Percentiles rank a stretch among this genome's conserved stretches.
Evolutionary conservation across 2,888 invertebrate species (phyloP).

Genomic region (Phengaris arion): DNA sequence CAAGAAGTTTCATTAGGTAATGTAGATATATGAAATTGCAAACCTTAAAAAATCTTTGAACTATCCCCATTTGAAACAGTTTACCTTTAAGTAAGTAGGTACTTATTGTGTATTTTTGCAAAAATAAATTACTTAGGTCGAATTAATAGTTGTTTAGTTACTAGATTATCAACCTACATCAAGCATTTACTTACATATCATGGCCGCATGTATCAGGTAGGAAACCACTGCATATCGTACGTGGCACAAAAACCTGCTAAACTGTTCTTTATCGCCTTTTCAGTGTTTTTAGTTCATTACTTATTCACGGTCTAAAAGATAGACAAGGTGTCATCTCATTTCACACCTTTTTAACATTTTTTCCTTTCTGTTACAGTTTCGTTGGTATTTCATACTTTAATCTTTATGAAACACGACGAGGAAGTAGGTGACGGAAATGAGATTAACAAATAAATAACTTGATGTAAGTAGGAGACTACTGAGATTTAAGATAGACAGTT

Average conservation of each 20-base stretch:
- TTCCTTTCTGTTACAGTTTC: constrained; percentile 18
- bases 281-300: constrained; percentile 30
- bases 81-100: too few relatives aligned
- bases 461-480: background rate
- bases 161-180: too few relatives aligned
- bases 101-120: too few relatives aligned
- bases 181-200: too few relatives aligned
- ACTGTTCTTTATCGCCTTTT: constrained; percentile 16
- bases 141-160: too few relatives aligned
- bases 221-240: background rate
- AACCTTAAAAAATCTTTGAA: too few relatives aligned
- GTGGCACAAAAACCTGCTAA: constrained; percentile 24
- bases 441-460: constrained; percentile 17
- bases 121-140: too few relatives aligned
- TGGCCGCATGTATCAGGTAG: too few relatives aligned
- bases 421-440: constrained; percentile 12
- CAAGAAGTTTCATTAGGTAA: too few relatives aligned
- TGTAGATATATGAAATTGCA: too few relatives aligned
- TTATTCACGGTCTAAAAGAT: constrained; percentile 30
- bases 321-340: constrained; percentile 28
- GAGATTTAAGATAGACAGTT: background rate
- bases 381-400: constrained; percentile 18
- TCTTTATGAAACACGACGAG: background rate
- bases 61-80: too few relatives aligned
- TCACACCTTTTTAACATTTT: constrained; percentile 30